Evolutionary conservation across 2,113 vertebrate species (phyloP), one percentile per base, ranked within the genome.

Genomic region (Ivindomyrus marchei): DNA sequence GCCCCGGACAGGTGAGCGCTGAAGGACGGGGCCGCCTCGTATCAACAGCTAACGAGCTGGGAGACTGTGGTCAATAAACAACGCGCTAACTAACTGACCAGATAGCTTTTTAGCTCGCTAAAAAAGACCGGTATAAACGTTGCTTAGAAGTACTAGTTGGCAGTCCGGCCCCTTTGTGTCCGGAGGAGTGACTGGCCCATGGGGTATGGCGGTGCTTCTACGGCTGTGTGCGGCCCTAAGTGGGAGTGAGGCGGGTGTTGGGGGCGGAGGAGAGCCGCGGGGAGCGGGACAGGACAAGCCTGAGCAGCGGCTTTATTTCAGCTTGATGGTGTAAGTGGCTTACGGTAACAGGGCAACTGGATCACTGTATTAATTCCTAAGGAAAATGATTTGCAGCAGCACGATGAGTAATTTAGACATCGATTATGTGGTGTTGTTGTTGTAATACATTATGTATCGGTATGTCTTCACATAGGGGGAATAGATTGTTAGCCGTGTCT

Each of bases 1-100:
- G 89, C 96, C 97, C 95, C 97, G 97, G 95, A 96, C 97, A 98
- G 98, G 98, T 98, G 96, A 91, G 93, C 7, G 24, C 7, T n/a
- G 13, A 21, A 45, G 74, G 42, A 9, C 47, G 49, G 31, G n/a
- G 24, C 3, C 31, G 50, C 2, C 24, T 31, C 49, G 4, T 62
- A 62, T 62, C 7, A n/a, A n/a, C 24, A 62, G 24, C 58, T n/a
- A n/a, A 17, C 24, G 17, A 49, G 17, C 42, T 85, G 46, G 58
- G 10, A 27, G 58, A n/a, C 58, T n/a, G 58, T n/a, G 58, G 58
- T 27, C 58, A 6, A 53, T 17, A 53, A 1, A 53, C 50, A 19
- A 53, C 50, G 15, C 50, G 50, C 52, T 17, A 52, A 17, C 49
- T 13, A 50, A 50, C 17, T 21, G 19, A 56, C 53, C 53, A 21